Base-by-base conservation (phyloP, 1,140 invertebrate species). In the Drosophila elegans region DNA sequence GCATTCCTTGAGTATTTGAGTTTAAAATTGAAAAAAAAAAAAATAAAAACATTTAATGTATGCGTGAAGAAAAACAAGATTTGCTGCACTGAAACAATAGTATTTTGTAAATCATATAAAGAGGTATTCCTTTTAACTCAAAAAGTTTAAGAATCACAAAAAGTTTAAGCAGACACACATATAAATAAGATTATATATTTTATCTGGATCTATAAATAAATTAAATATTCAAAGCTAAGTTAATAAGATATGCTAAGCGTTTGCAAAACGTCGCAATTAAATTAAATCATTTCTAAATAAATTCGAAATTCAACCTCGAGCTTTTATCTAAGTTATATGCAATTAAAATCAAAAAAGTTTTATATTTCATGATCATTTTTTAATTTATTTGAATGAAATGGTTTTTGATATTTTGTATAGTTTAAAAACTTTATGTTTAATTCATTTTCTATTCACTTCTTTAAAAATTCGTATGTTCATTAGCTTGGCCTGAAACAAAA, bases 1-100 rank as follows among this genome's bases (percentile, higher is more conserved):
- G 55, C 21, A 34, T 59, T 25, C 16, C 59, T 21, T 25, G 10
- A 54, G 36, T 11, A 16, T 12, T 61, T 42, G 10, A 36, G 59
- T 11, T 4, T 10, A 51, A 64, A 51, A 39, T 25, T 11, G 13
- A 38, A 39, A 13, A 9, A n/a, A 36, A 36, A 10, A n/a, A 55
- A 10, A 3, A 25, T 7, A 12, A 3, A 4, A 5, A 16, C 29
- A 7, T 32, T 5, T 32, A 32, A 25, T 21, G 9, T 45, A 27
- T 38, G 16, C 4, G 27, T 13, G 39, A 34, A 39, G 27, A 11
- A 61, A 41, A 49, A 32, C 13, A 13, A 41, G 16, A 38, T 60
- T 48, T 60, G 2, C n/a, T 11, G 4, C 13, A 29, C 21, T 29
- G 21, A 16, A 55, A 61, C 12, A 16, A 29, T 25, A 2, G 4